phyloP scores from a whole-genome alignment of 2,888 invertebrate genomes.

The Eupithecia subumbrata region DNA sequence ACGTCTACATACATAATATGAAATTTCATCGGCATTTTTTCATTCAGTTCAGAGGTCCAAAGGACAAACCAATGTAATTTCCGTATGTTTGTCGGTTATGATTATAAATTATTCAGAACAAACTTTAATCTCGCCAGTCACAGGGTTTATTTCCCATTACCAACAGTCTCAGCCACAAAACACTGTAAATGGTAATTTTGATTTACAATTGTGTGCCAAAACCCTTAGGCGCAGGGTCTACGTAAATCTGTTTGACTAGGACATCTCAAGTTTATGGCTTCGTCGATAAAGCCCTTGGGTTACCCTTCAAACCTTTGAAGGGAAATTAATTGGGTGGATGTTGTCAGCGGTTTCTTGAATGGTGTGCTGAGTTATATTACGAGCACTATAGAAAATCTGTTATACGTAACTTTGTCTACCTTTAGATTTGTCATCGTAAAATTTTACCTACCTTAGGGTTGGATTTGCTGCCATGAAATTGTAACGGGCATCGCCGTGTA shows the following conservation, averaged over 20 bases:
- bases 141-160: conserved; percentile 4
- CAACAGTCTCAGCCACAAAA: conserved; percentile 1
- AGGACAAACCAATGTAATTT: neutral
- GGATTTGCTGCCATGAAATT: neutral
- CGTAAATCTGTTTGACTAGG: conserved; percentile 35
- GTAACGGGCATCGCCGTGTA: neutral
- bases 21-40: neutral
- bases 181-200: conserved; percentile 20
- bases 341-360: conserved; percentile 46
- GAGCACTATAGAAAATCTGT: conserved; percentile 11
- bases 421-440: conserved; percentile 6
- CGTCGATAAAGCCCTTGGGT: conserved; percentile 45
- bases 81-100: neutral
- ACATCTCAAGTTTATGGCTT: conserved; percentile 63
- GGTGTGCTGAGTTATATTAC: conserved; percentile 19
- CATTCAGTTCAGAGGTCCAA: neutral
- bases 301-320: conserved; percentile 16
- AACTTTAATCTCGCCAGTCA: neutral
- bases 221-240: conserved; percentile 8
- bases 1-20: neutral
- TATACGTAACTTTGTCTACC: neutral
- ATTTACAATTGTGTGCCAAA: conserved; percentile 23
- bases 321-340: conserved; percentile 53
- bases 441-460: neutral
- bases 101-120: neutral